Evolutionary conservation across 2,113 vertebrate species (phyloP).

Genomic region (zebrafish (Danio rerio)): DNA sequence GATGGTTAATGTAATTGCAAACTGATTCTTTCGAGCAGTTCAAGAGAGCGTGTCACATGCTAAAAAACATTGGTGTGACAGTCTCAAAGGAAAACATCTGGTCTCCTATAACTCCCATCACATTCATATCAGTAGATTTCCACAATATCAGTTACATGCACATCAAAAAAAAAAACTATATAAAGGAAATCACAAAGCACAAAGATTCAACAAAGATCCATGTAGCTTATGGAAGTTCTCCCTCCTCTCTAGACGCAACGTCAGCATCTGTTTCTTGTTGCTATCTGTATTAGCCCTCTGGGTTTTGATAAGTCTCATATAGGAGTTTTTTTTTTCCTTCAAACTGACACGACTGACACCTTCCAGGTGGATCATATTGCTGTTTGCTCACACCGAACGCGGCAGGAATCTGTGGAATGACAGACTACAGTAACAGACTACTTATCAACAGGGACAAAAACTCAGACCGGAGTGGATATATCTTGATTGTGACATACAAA

Average conservation of each 20-base stretch:
- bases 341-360: slow-evolving; percentile 31
- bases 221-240: slow-evolving; percentile 1
- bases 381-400: slow-evolving; percentile 21
- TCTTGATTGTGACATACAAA: background rate
- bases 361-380: slow-evolving; percentile 29
- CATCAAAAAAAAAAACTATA: background rate
- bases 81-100: slow-evolving; percentile 26
- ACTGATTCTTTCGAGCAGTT: too few species aligned
- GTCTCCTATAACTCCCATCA: background rate
- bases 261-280: slow-evolving; percentile 43
- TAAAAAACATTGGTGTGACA: too few species aligned
- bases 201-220: slow-evolving; percentile 11
- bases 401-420: slow-evolving; percentile 44
- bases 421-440: slow-evolving; percentile 19
- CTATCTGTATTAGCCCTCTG: slow-evolving; percentile 1
- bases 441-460: slow-evolving; percentile 23
- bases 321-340: background rate
- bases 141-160: slow-evolving; percentile 21
- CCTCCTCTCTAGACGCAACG: background rate
- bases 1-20: too few species aligned
- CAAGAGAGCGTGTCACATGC: too few species aligned
- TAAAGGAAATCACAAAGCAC: slow-evolving; percentile 21
- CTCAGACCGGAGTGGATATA: background rate
- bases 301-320: slow-evolving; percentile 28
- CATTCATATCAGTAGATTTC: slow-evolving; percentile 11